Percentiles rank a stretch among this genome's conserved stretches.
Evolutionary conservation across 2,113 vertebrate genomes (phyloP).

Genomic region (Notechis scutatus): DNA sequence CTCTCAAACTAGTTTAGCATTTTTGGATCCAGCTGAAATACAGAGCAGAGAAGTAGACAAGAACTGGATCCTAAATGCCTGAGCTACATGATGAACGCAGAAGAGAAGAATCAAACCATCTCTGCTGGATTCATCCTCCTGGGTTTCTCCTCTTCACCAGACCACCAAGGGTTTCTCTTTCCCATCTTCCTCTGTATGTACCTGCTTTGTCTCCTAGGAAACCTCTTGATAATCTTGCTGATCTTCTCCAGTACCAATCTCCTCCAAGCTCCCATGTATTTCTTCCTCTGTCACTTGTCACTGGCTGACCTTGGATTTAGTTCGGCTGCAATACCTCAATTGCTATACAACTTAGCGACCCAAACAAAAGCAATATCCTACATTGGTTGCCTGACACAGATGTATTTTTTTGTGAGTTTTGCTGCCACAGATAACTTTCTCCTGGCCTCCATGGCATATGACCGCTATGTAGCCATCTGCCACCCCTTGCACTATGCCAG

Average conservation of each 20-base stretch:
- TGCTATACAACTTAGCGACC: slow-evolving; percentile 28
- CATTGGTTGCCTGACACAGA: slow-evolving; percentile 32
- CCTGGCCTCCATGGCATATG: slow-evolving; percentile 48
- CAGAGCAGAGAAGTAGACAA: neutral
- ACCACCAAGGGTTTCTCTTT: slow-evolving; percentile 30
- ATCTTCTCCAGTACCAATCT: slow-evolving; percentile 14
- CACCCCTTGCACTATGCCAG: slow-evolving; percentile 34
- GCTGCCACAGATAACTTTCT: slow-evolving; percentile 35
- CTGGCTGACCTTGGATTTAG: slow-evolving; percentile 38
- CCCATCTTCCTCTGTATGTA: slow-evolving; percentile 40
- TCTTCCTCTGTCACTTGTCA: slow-evolving; percentile 41
- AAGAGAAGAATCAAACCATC: slow-evolving; percentile 3
- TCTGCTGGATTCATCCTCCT: slow-evolving; percentile 36
- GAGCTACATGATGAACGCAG: neutral
- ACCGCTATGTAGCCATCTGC: slow-evolving; percentile 45
- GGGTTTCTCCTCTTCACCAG: slow-evolving; percentile 14
- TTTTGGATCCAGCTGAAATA: neutral
- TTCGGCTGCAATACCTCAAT: slow-evolving; percentile 40
- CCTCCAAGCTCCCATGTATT: slow-evolving; percentile 39
- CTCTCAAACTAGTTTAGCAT: neutral
- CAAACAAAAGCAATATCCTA: slow-evolving; percentile 35
- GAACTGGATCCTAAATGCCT: neutral
- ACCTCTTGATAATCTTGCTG: slow-evolving; percentile 42
- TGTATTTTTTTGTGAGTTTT: slow-evolving; percentile 46
- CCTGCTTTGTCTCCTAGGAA: slow-evolving; percentile 35